Percentiles rank a stretch among this genome's conserved stretches.
Evolutionary conservation across 2,797 vertebrate genomes (phyloP).

Genomic region (Sphaeramia orbicularis): DNA sequence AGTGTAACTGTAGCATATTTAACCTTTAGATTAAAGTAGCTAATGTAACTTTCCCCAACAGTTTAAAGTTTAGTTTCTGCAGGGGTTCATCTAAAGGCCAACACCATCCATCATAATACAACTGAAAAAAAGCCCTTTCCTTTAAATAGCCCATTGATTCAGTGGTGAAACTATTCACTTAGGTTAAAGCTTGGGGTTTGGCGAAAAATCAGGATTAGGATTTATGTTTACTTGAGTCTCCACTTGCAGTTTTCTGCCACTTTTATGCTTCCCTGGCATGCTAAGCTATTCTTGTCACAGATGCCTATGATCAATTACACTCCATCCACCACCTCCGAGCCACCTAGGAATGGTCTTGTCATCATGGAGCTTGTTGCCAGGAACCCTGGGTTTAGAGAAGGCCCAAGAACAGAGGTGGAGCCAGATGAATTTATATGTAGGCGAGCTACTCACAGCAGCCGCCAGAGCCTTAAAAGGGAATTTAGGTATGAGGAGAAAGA

Average conservation of each 20-base stretch:
- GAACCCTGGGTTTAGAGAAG: conserved; percentile 47
- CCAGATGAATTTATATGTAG: conserved; percentile 54
- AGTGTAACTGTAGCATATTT: too few relatives aligned
- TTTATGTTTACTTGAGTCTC: conserved; percentile 43
- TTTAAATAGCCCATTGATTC: conserved; percentile 34
- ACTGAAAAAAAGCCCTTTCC: conserved; percentile 18
- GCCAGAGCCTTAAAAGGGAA: conserved; percentile 76
- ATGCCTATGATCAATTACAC: conserved; percentile 69
- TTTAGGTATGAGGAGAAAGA: conserved; percentile 66
- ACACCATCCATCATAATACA: conserved; percentile 35
- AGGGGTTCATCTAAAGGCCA: conserved; percentile 39
- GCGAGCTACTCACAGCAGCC: conserved; percentile 38
- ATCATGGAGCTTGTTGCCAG: conserved; percentile 71
- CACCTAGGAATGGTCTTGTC: conserved; percentile 69
- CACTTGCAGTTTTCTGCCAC: conserved; percentile 24
- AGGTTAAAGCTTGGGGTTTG: conserved; percentile 44
- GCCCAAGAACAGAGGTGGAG: conserved; percentile 54
- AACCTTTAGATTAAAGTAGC: too few relatives aligned
- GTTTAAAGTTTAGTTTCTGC: conserved; percentile 11
- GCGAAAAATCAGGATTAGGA: conserved; percentile 25
- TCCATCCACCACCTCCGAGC: conserved; percentile 58
- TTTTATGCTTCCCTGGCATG: conserved; percentile 49
- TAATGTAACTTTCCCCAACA: too few relatives aligned
- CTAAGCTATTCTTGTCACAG: conserved; percentile 55
- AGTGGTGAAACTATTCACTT: conserved; percentile 29